Conservation (phyloP, 2,888 invertebrate species). For the Apotomis turbidana region DNA sequence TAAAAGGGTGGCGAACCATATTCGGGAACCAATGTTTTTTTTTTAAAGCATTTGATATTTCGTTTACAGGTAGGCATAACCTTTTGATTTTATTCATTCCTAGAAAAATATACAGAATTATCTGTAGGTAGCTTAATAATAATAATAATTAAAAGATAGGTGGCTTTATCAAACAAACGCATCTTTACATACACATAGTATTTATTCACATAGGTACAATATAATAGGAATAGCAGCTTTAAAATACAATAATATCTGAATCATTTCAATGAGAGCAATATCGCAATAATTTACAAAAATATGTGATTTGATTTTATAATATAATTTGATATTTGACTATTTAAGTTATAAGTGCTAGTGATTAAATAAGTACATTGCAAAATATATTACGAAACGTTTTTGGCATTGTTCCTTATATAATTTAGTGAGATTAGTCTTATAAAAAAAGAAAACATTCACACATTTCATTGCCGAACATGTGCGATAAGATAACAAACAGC, state of each 20-base stretch:
- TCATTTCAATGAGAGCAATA: slow-evolving; percentile 52
- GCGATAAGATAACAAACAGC: too few relatives aligned
- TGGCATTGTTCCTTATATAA: slow-evolving; percentile 25
- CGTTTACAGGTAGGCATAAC: too few relatives aligned
- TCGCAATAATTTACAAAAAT: slow-evolving; percentile 62
- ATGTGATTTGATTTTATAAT: slow-evolving; percentile 14
- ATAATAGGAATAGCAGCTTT: slow-evolving; percentile 20
- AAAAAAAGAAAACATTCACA: background rate
- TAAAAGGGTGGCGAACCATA: too few relatives aligned
- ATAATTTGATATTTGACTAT: slow-evolving; percentile 18
- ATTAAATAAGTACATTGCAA: slow-evolving; percentile 19
- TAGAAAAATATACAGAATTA: too few relatives aligned
- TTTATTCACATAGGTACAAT: slow-evolving; percentile 13
- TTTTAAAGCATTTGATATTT: too few relatives aligned
- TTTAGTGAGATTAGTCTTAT: slow-evolving; percentile 27
- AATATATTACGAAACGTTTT: slow-evolving; percentile 7
- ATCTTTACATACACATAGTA: slow-evolving; percentile 1
- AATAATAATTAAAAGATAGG: too few relatives aligned
- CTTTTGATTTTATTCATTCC: too few relatives aligned
- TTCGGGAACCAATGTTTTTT: too few relatives aligned
- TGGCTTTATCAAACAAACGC: too few relatives aligned
- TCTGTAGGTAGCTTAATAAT: too few relatives aligned
- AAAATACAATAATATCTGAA: slow-evolving; percentile 52
- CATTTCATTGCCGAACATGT: too few relatives aligned
- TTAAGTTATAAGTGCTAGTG: slow-evolving; percentile 5